Conservation (phyloP, 2,797 vertebrate genomes). For the Vipera latastei region DNA sequence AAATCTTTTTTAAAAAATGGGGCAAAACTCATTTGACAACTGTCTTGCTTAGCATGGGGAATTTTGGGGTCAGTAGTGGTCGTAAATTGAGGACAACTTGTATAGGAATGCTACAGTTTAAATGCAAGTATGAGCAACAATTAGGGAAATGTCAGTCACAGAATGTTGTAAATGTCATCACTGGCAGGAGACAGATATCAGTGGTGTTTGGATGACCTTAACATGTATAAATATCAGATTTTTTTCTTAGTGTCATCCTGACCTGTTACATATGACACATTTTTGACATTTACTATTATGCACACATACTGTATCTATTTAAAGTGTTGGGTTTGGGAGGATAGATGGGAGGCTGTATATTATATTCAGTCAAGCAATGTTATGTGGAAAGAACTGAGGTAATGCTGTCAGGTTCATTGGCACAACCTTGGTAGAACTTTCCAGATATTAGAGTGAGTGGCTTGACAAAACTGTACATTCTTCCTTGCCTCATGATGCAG, state of each 20-base stretch:
- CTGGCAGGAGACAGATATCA: background rate
- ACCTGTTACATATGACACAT: background rate
- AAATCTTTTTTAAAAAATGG: no score
- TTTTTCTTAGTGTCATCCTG: background rate
- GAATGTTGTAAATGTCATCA: background rate
- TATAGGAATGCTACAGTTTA: background rate
- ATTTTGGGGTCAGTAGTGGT: background rate
- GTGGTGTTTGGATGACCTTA: background rate
- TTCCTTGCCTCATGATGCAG: background rate
- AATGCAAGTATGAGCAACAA: background rate
- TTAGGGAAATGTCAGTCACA: background rate
- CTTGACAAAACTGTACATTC: background rate
- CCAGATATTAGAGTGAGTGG: background rate
- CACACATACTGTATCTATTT: background rate
- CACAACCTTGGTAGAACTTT: background rate
- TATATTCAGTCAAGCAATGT: background rate
- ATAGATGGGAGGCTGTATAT: background rate
- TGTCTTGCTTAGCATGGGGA: no score
- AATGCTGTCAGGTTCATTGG: background rate
- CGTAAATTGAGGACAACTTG: background rate
- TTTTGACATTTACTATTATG: background rate
- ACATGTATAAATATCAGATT: background rate
- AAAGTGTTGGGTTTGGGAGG: background rate
- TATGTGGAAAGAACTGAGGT: background rate
- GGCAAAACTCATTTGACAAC: no score